Conservation (phyloP, 1,140 invertebrate genomes). For the Hycleus cichorii region DNA sequence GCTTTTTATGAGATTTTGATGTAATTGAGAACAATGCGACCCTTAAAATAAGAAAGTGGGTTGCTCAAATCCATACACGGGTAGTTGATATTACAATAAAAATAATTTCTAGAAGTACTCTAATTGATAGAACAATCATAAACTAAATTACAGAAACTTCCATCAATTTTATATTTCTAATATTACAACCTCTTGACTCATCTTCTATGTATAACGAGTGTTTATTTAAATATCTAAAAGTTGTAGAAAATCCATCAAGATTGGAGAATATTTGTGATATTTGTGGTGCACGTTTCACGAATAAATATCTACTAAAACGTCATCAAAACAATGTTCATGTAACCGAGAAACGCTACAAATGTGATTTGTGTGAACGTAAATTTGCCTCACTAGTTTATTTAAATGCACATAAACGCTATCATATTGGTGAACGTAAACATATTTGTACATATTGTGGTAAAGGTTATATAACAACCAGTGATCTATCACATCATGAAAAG, state of each 20-base stretch:
- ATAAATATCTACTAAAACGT: constrained; percentile 26
- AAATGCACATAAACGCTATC: constrained; percentile 57
- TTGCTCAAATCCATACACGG: no score
- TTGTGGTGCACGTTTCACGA: constrained; percentile 20
- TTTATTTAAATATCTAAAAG: constrained; percentile 3
- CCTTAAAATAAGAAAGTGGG: no score
- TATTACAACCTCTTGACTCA: no score
- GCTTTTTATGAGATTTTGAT: no score
- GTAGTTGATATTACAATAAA: no score
- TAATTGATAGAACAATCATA: no score
- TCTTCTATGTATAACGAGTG: no score
- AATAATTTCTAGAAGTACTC: no score
- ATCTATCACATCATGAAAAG: constrained; percentile 33
- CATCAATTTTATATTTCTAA: neutral
- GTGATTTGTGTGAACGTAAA: constrained; percentile 67
- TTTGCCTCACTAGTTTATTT: constrained; percentile 60
- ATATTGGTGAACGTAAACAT: constrained; percentile 51
- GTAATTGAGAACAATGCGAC: no score
- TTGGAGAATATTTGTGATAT: constrained; percentile 14
- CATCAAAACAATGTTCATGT: constrained; percentile 43
- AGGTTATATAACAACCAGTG: constrained; percentile 48
- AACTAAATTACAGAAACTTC: neutral
- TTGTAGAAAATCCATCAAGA: neutral
- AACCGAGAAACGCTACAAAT: constrained; percentile 54
- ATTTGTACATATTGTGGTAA: constrained; percentile 61